Evolutionary conservation across 2,797 vertebrate species (phyloP).

Genomic region (Sphenopsis melanotis): DNA sequence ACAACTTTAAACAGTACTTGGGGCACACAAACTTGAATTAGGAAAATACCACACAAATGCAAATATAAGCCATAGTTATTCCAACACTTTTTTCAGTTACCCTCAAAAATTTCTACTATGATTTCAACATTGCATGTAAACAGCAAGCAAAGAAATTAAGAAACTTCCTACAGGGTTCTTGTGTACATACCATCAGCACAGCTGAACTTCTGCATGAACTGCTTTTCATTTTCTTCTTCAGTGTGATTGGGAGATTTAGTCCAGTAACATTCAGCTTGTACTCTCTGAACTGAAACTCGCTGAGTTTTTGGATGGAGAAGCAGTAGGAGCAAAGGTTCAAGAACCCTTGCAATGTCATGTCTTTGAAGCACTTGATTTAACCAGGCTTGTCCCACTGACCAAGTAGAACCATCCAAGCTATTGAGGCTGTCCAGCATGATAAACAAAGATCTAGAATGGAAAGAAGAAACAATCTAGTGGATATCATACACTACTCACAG

Average conservation of each 20-base stretch:
- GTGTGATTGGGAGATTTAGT: slow-evolving; percentile 72
- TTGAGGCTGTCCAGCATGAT: slow-evolving; percentile 98
- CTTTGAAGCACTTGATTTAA: slow-evolving; percentile 96
- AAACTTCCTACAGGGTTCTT: neutral
- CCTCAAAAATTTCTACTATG: neutral
- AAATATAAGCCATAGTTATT: neutral
- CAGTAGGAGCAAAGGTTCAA: slow-evolving; percentile 92
- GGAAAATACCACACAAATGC: neutral
- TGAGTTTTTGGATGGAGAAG: slow-evolving; percentile 98
- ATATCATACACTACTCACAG: neutral
- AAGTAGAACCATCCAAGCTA: slow-evolving; percentile 92
- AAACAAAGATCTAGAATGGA: slow-evolving; percentile 87
- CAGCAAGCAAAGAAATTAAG: neutral
- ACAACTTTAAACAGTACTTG: neutral
- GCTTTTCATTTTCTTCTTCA: slow-evolving; percentile 77
- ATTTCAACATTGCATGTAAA: neutral
- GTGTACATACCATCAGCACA: slow-evolving; percentile 82
- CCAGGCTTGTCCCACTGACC: slow-evolving; percentile 95
- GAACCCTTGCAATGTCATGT: slow-evolving; percentile 96
- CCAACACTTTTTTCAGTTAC: neutral
- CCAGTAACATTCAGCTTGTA: slow-evolving; percentile 92
- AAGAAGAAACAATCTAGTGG: neutral
- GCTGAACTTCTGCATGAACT: slow-evolving; percentile 80
- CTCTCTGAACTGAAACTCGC: slow-evolving; percentile 93
- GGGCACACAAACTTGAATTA: neutral